Evolutionary conservation across 2,888 invertebrate genomes (phyloP).

Genomic region (Watsonalla cultraria): DNA sequence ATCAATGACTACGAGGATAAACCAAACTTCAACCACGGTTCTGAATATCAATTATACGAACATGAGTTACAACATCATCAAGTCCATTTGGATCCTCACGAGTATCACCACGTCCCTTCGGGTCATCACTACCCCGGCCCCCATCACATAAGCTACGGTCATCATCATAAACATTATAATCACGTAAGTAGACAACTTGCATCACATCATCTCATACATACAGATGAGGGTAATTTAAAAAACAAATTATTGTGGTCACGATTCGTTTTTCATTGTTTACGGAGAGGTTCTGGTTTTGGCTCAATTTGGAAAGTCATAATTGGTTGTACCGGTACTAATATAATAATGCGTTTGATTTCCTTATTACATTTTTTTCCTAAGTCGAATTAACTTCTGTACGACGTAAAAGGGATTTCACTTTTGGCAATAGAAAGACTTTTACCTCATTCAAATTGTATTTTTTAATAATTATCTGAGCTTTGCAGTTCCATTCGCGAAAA

Average conservation of each 20-base stretch:
- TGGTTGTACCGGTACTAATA: neutral
- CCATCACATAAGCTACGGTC: slow-evolving; percentile 30
- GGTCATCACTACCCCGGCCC: slow-evolving; percentile 30
- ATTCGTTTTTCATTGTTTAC: slow-evolving; percentile 5
- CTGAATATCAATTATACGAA: slow-evolving; percentile 44
- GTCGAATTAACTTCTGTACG: too few relatives aligned
- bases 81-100: slow-evolving; percentile 33
- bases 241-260: slow-evolving; percentile 7
- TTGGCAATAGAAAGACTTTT: too few relatives aligned
- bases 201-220: slow-evolving; percentile 1
- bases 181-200: slow-evolving; percentile 42
- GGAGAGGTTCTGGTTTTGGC: too few relatives aligned
- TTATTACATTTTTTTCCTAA: neutral
- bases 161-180: slow-evolving; percentile 51
- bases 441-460: too few relatives aligned
- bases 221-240: neutral
- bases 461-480: too few relatives aligned
- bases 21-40: slow-evolving; percentile 43
- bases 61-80: slow-evolving; percentile 35
- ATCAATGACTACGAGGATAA: slow-evolving; percentile 56
- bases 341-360: neutral
- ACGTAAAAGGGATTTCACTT: too few relatives aligned
- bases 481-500: too few relatives aligned
- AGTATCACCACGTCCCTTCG: slow-evolving; percentile 27
- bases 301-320: neutral